Evolutionary conservation across 1,140 invertebrate genomes (phyloP), one percentile per base, ranked within the genome.

Genomic region (Drosophila repletoides): DNA sequence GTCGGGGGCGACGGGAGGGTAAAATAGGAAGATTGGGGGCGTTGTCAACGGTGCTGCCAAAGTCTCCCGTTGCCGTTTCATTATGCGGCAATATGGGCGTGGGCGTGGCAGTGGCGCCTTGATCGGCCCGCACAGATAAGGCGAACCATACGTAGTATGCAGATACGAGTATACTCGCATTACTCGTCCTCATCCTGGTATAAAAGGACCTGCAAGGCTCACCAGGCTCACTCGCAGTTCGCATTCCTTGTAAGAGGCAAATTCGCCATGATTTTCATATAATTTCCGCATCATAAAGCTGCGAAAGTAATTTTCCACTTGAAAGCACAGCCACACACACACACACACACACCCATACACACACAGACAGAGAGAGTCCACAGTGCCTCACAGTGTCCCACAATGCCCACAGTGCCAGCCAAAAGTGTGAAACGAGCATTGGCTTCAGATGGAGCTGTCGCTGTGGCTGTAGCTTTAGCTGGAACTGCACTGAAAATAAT

Each of bases 251-350:
- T 65, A 84, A 84, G 56, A 60, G 75, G 79, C 74, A 84, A 84
- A 84, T 84, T 84, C 79, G 79, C 79, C 79, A 84, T 84, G 79
- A 84, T 89, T 89, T 89, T 89, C 87, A 89, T 89, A 89, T 89
- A 89, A 89, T 89, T 89, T 89, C 88, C 88, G 88, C 88, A 89
- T 89, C 88, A 89, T 89, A 89, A 89, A 89, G 79, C 88, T 89
- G 87, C 76, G 79, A 89, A 89, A 89, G 88, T 89, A 89, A 89
- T 89, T 89, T 89, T 89, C 88, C 83, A 89, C 88, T 89, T 81
- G 88, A 89, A 89, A 84, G 79, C 79, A 86, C 79, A 81, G 49
- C 68, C 72, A 69, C 63, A 81, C 33, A 51, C 33, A 53, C 51
- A 28, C 21, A 53, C 21, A 36, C 34, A 34, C 9, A 34, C 26